These are phyloP conservation scores for Archaeoteleia sp. DNA, from an alignment of 2,888 invertebrate species.

Conservation along the genomic window DNA sequence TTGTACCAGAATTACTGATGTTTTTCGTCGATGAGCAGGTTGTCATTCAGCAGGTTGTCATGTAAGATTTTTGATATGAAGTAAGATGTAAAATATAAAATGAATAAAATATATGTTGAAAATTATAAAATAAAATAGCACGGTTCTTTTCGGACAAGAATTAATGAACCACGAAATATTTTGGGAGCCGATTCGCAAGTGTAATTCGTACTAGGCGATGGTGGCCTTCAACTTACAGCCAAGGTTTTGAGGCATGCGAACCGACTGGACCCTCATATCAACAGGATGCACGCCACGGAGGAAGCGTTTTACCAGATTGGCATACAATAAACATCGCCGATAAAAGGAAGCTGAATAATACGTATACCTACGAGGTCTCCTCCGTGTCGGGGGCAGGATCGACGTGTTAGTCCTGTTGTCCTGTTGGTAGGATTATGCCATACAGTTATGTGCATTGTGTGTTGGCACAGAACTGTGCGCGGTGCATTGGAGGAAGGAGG, in stretches of 20 bases:
- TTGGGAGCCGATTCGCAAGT: slow-evolving; percentile 54
- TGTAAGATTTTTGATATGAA: too few species aligned
- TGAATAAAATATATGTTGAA: too few species aligned
- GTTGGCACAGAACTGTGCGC: too few species aligned
- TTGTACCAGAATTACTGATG: too few species aligned
- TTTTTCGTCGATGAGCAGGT: too few species aligned
- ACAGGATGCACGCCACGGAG: slow-evolving; percentile 52
- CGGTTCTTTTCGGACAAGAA: neutral
- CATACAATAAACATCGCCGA: slow-evolving; percentile 50
- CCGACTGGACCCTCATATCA: slow-evolving; percentile 47
- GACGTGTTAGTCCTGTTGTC: slow-evolving; percentile 11
- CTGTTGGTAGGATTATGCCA: slow-evolving; percentile 18
- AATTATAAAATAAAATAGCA: too few species aligned
- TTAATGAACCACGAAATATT: neutral
- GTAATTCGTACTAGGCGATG: slow-evolving; percentile 40
- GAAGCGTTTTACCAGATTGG: slow-evolving; percentile 57
- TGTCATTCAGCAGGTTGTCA: too few species aligned
- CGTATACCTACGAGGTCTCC: slow-evolving; percentile 10
- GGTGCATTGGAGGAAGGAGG: neutral
- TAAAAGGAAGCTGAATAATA: slow-evolving; percentile 52
- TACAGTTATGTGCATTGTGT: neutral
- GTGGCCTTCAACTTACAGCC: slow-evolving; percentile 63
- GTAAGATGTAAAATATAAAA: too few species aligned
- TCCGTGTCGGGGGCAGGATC: slow-evolving; percentile 5
- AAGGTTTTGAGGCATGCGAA: slow-evolving; percentile 60